Conservation (phyloP, 2,797 vertebrate species). For the Rhabdomys pumilio region DNA sequence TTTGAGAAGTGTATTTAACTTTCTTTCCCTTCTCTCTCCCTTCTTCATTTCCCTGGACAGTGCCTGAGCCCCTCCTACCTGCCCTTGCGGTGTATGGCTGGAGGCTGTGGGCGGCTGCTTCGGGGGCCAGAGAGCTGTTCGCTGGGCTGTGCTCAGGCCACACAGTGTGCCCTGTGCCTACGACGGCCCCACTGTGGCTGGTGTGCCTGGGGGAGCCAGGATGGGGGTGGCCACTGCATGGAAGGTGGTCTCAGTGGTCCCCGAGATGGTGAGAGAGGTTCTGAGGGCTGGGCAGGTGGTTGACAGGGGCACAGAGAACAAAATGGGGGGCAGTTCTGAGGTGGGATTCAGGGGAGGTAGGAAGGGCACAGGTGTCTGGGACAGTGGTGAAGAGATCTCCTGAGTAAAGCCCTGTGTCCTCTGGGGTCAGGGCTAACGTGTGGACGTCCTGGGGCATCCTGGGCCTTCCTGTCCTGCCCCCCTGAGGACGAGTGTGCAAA, state of each 20-base stretch:
- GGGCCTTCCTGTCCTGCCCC: conserved; percentile 96
- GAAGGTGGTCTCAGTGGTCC: conserved; percentile 94
- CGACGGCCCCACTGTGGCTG: conserved; percentile 95
- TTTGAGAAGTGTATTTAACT: background rate
- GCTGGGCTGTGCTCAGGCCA: conserved; percentile 93
- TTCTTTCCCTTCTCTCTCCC: background rate
- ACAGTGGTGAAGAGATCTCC: background rate
- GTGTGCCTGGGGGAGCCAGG: conserved; percentile 92
- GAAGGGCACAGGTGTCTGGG: background rate
- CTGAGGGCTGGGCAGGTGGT: background rate
- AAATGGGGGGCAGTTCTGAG: no score
- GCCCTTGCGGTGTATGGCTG: conserved; percentile 94
- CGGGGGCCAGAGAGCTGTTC: conserved; percentile 94
- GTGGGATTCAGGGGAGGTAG: background rate
- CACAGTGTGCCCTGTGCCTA: conserved; percentile 95
- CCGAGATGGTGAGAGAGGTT: conserved; percentile 81
- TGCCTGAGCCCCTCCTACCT: conserved; percentile 96
- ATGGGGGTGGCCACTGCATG: conserved; percentile 94
- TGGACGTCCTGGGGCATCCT: conserved; percentile 89
- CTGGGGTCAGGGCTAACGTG: conserved; percentile 89
- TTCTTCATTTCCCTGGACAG: conserved; percentile 82
- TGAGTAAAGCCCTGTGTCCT: conserved; percentile 54
- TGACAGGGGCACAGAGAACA: background rate
- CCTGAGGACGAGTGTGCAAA: conserved; percentile 96
- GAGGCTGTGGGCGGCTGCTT: conserved; percentile 95